A percentile compares a stretch with the other conserved stretches of the same genome.
Conservation (phyloP, 2,113 vertebrate genomes). For the Hippocampus barbouri region DNA sequence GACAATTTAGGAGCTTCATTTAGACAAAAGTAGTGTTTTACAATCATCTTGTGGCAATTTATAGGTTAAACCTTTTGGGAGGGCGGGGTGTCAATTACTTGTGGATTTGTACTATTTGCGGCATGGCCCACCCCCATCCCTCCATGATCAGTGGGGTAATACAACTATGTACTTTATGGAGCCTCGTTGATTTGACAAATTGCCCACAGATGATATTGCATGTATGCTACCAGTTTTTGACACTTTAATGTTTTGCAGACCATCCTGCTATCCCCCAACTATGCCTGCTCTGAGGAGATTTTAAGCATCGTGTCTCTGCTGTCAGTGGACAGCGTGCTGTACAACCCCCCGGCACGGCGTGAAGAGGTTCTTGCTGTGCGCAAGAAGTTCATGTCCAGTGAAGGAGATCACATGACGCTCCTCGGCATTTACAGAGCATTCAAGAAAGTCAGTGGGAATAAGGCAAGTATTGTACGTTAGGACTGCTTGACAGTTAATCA, state of each 20-base stretch:
- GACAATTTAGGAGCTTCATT: no score
- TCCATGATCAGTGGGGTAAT: no score
- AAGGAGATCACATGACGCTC: constrained; percentile 90
- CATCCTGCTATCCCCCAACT: constrained; percentile 86
- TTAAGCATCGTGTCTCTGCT: constrained; percentile 87
- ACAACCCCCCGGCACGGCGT: constrained; percentile 81
- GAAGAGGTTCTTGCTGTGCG: constrained; percentile 84
- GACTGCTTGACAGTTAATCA: not conserved
- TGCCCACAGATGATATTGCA: no score
- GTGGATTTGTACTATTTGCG: no score
- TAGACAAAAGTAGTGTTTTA: no score
- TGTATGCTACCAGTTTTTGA: not conserved
- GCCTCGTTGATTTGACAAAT: no score
- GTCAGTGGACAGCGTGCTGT: constrained; percentile 89
- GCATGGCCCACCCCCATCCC: no score
- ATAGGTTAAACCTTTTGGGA: no score
- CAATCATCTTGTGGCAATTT: no score
- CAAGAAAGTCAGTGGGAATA: constrained; percentile 80
- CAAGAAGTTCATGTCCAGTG: constrained; percentile 88
- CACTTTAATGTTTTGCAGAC: constrained; percentile 69
- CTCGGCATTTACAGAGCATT: constrained; percentile 89
- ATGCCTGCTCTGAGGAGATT: constrained; percentile 89
- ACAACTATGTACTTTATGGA: no score
- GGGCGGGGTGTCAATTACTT: no score
- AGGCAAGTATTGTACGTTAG: constrained; percentile 65